Evolutionary conservation across 2,888 invertebrate genomes (phyloP).

Genomic region (Thera obeliscata): DNA sequence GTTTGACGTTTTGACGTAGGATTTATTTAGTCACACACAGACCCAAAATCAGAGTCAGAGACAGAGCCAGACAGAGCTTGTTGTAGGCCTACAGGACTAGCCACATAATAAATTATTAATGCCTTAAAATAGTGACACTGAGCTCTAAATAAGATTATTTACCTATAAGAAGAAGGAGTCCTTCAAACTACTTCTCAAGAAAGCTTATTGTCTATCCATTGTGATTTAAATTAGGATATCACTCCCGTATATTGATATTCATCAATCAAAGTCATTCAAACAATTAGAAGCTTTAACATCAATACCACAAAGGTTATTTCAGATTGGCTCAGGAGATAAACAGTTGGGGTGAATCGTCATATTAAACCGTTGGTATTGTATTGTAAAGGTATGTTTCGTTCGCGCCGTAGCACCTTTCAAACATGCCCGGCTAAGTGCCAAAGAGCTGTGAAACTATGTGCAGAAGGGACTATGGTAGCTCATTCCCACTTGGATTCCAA

Average conservation of each 20-base stretch:
- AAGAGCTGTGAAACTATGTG: conserved; percentile 40
- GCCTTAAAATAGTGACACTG: no score
- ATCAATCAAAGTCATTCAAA: conserved; percentile 33
- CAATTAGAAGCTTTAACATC: conserved; percentile 14
- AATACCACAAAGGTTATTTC: conserved; percentile 15
- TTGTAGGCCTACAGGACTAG: no score
- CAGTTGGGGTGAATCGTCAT: conserved; percentile 67
- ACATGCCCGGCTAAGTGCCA: conserved; percentile 50
- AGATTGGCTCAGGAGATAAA: conserved; percentile 37
- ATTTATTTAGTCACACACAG: no score
- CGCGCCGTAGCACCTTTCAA: conserved; percentile 72
- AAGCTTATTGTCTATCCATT: conserved; percentile 28
- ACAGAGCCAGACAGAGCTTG: no score
- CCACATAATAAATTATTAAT: no score
- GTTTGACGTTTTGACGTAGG: no score
- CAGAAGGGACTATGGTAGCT: conserved; percentile 15
- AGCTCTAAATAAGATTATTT: not conserved
- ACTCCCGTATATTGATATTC: conserved; percentile 37
- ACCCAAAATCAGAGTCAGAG: no score
- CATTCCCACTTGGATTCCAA: not conserved
- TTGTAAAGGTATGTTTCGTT: conserved; percentile 73
- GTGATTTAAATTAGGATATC: conserved; percentile 39
- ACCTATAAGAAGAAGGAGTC: not conserved
- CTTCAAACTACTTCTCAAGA: conserved; percentile 12
- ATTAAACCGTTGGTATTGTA: conserved; percentile 72